These are phyloP conservation scores for Philonicus albiceps DNA, from an alignment of 2,888 invertebrate species.

Conservation along the genomic window DNA sequence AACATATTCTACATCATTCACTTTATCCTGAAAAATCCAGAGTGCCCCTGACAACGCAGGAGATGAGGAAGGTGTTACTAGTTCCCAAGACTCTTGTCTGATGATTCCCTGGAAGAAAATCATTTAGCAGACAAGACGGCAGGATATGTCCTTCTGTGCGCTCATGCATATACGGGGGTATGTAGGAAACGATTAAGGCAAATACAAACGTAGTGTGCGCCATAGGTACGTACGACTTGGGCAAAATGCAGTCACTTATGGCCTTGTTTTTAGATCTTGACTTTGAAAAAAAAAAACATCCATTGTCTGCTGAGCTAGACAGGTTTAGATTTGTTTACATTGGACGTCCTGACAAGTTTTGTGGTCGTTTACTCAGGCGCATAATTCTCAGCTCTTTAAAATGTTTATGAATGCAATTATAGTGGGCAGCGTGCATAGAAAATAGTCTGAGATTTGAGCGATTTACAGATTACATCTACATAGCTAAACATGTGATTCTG, in stretches of 20 bases:
- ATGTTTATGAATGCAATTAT: not conserved
- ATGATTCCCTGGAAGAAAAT: conserved; percentile 17
- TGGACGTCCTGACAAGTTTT: not conserved
- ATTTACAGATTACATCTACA: not conserved
- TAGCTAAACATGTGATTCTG: not conserved
- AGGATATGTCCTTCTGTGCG: not conserved
- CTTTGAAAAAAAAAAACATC: conserved; percentile 23
- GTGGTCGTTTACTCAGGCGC: not conserved
- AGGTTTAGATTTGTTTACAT: not conserved
- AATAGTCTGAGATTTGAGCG: not conserved
- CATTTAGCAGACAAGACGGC: not conserved
- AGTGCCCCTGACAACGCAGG: not conserved
- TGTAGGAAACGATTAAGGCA: conserved; percentile 23
- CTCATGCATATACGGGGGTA: not conserved
- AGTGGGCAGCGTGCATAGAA: not conserved
- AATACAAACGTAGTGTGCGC: not conserved
- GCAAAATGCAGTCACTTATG: conserved; percentile 31
- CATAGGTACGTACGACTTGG: not conserved
- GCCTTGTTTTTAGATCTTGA: conserved; percentile 27
- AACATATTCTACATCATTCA: not conserved
- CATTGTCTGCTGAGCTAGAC: not conserved
- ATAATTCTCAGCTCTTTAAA: not conserved
- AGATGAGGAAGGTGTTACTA: conserved; percentile 5
- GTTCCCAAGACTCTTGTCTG: conserved; percentile 22
- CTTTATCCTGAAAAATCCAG: not conserved